A percentile compares a stretch with the other conserved stretches of the same genome.
phyloP scores from a whole-genome alignment of 1,140 invertebrate species.

The Drosophila varians region DNA sequence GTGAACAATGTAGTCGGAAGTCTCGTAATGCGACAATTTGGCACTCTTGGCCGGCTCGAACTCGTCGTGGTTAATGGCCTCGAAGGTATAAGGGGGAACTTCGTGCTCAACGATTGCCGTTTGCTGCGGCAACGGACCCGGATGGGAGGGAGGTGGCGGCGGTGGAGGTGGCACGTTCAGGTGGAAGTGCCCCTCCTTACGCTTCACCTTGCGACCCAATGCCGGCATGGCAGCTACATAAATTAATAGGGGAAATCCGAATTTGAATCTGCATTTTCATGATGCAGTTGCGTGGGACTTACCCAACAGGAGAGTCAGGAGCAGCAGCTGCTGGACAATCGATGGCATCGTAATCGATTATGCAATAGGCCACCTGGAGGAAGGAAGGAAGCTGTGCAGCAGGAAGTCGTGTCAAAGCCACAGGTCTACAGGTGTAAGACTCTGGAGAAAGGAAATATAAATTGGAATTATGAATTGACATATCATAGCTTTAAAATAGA shows the following conservation, averaged over 20 bases:
- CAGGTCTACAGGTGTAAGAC: background rate
- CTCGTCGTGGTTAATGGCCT: conserved; percentile 66
- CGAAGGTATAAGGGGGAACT: conserved; percentile 61
- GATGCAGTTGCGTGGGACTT: conserved; percentile 27
- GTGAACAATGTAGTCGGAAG: conserved; percentile 48
- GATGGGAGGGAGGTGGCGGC: conserved; percentile 18
- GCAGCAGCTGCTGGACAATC: conserved; percentile 37
- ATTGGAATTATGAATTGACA: too few relatives aligned
- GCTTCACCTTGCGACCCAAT: conserved; percentile 72
- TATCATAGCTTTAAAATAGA: too few relatives aligned
- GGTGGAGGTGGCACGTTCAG: conserved; percentile 72
- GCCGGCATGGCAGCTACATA: conserved; percentile 29
- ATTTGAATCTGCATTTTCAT: conserved; percentile 19
- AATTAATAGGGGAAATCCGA: conserved; percentile 10
- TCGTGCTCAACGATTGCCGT: conserved; percentile 42
- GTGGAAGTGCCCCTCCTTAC: conserved; percentile 66
- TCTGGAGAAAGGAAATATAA: background rate
- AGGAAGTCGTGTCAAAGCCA: conserved; percentile 42
- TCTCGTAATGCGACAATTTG: conserved; percentile 40
- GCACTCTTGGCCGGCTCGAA: conserved; percentile 30
- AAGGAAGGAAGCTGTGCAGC: conserved; percentile 39
- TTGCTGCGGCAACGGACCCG: conserved; percentile 31
- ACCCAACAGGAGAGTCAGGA: conserved; percentile 63
- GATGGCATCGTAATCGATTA: conserved; percentile 50
- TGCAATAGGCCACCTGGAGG: conserved; percentile 42